Evolutionary conservation across 2,888 invertebrate species (phyloP).

Genomic region (Temnothorax ravouxi): DNA sequence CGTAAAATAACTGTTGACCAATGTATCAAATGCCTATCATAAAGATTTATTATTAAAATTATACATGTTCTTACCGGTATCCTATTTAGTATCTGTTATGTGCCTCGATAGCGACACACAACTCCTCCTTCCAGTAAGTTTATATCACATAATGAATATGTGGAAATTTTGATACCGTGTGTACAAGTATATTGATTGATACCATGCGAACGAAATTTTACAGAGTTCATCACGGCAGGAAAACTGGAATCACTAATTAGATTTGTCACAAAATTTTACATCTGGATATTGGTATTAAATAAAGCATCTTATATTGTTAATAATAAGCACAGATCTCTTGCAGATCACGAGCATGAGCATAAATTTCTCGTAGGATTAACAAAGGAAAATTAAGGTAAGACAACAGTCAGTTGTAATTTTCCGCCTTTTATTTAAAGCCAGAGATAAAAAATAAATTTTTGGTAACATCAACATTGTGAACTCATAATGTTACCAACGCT

Average conservation of each 20-base stretch:
- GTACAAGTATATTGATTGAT: neutral
- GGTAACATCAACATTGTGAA: no score
- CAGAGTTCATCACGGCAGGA: neutral
- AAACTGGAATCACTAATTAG: no score
- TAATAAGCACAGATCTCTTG: neutral
- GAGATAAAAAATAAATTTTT: no score
- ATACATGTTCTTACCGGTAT: neutral
- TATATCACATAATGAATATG: neutral
- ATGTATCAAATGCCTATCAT: no score
- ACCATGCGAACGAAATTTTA: neutral
- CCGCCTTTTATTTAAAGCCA: slow-evolving; percentile 77
- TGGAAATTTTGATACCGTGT: neutral
- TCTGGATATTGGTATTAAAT: neutral
- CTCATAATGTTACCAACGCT: neutral
- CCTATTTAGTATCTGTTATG: no score
- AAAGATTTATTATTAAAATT: neutral
- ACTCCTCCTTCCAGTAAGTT: neutral
- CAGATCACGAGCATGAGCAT: neutral
- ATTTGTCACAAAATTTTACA: neutral
- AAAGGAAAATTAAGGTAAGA: neutral
- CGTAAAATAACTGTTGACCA: no score
- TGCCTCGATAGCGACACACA: neutral
- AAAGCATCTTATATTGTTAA: neutral
- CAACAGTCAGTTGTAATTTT: slow-evolving; percentile 48
- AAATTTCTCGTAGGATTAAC: neutral